Evolutionary conservation across 2,797 vertebrate species (phyloP).

Genomic region (Paguma larvata): DNA sequence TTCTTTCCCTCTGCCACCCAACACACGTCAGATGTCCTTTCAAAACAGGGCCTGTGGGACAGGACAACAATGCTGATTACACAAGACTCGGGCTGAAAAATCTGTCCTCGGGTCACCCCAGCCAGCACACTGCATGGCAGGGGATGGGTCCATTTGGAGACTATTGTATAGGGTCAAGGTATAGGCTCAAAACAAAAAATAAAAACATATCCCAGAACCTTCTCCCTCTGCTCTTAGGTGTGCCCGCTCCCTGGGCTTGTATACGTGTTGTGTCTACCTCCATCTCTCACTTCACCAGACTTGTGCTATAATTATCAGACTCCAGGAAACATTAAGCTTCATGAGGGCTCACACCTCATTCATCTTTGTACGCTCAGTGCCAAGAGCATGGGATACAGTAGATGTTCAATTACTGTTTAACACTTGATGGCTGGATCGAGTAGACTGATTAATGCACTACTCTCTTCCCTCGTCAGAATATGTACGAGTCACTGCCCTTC

Average conservation of each 20-base stretch:
- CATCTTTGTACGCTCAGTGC: background rate
- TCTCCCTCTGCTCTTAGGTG: background rate
- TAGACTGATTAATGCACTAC: background rate
- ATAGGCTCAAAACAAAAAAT: background rate
- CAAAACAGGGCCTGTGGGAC: background rate
- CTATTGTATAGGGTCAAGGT: background rate
- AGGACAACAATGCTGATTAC: background rate
- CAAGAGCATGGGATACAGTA: background rate
- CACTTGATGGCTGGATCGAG: background rate
- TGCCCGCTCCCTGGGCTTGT: background rate
- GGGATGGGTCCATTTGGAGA: background rate
- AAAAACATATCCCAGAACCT: background rate
- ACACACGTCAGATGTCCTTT: background rate
- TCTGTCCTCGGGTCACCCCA: background rate
- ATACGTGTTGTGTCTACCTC: fast-evolving
- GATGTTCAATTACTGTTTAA: constrained; percentile 21
- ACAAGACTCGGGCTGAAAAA: background rate
- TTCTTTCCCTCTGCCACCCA: background rate
- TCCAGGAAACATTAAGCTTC: background rate
- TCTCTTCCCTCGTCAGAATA: background rate
- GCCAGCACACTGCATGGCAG: background rate
- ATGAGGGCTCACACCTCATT: background rate
- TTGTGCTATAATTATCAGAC: background rate
- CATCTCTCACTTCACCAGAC: background rate
- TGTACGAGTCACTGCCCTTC: background rate